phyloP scores from a whole-genome alignment of 2,888 invertebrate species.

The Sylvicola cinctus region DNA sequence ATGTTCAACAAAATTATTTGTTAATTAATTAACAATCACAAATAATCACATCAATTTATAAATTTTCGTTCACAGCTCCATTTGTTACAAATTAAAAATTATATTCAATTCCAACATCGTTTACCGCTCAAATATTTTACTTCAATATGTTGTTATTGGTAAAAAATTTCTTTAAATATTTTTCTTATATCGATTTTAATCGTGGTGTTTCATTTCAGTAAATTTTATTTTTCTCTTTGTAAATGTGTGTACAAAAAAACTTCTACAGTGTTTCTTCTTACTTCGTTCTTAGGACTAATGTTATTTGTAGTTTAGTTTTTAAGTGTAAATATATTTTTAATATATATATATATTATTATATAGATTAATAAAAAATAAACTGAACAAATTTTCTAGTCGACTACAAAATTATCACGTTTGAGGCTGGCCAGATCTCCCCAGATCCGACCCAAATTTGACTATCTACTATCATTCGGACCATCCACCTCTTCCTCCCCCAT shows the following conservation, averaged over 20 bases:
- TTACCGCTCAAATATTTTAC: no score
- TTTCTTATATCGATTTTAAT: constrained; percentile 2
- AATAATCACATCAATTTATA: constrained; percentile 23
- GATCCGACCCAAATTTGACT: no score
- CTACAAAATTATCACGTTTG: no score
- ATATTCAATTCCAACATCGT: constrained; percentile 2
- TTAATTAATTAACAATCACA: constrained; percentile 18
- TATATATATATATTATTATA: no score
- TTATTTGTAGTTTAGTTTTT: no score
- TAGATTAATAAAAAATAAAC: no score
- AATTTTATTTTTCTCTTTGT: background rate
- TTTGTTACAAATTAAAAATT: constrained; percentile 16
- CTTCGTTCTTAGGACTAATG: background rate
- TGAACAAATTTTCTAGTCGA: no score
- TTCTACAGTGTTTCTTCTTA: background rate
- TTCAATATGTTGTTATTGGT: constrained; percentile 3
- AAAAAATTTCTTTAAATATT: constrained; percentile 4
- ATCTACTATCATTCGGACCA: no score
- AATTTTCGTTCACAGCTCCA: constrained; percentile 26
- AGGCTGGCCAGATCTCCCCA: no score
- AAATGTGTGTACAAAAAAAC: background rate
- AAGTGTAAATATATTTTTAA: no score
- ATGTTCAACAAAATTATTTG: no score
- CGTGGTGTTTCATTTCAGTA: constrained; percentile 1
- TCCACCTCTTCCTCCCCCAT: no score